A percentile compares a stretch with the other conserved stretches of the same genome.
Conservation (phyloP, 2,797 vertebrate genomes). For the Cirrhinus molitorella region DNA sequence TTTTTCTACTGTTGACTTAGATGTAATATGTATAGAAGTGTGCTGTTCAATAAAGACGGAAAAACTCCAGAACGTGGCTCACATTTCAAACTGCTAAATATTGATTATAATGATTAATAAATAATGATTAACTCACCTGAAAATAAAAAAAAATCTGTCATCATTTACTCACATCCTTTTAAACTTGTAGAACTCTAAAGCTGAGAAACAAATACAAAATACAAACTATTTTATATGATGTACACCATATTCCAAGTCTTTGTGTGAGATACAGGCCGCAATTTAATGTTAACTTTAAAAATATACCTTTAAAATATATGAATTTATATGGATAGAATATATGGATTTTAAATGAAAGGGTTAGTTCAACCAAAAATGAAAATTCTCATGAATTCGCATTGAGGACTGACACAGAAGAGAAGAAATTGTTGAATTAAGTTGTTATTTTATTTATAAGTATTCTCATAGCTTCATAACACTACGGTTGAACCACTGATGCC, state of each 20-base stretch:
- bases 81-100: not conserved
- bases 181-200: not conserved
- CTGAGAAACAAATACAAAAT: not conserved
- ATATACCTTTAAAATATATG: not conserved
- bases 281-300: not conserved
- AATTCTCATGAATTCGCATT: too few relatives aligned
- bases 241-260: too few relatives aligned
- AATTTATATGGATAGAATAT: too few relatives aligned
- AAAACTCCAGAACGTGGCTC: not conserved
- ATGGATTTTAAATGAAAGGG: too few relatives aligned
- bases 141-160: not conserved
- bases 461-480: too few relatives aligned
- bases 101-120: too few relatives aligned
- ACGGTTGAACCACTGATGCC: too few relatives aligned
- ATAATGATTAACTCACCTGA: not conserved
- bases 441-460: too few relatives aligned
- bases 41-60: not conserved
- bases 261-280: not conserved
- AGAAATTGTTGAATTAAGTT: too few relatives aligned
- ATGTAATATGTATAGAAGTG: not conserved
- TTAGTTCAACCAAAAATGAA: too few relatives aligned
- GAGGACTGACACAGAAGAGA: too few relatives aligned
- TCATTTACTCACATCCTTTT: not conserved
- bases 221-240: too few relatives aligned
- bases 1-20: constrained; percentile 2